These are phyloP conservation scores for Trissolcus brochymenae DNA, from an alignment of 2,888 invertebrate species.

Conservation along the genomic window DNA sequence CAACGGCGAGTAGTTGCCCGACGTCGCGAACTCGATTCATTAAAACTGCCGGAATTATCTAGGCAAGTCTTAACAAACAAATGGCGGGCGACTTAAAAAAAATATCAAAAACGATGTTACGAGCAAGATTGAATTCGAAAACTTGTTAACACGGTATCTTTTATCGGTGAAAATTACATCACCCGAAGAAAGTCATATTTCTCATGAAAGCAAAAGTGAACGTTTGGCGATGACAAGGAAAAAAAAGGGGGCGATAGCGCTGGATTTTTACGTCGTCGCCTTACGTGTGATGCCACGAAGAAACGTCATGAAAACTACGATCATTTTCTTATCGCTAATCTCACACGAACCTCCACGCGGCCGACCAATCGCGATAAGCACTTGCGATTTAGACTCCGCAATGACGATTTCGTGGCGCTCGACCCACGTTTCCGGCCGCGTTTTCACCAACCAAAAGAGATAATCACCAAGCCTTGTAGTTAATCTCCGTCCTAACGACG, in stretches of 20 bases:
- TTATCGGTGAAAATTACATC: slow-evolving; percentile 46
- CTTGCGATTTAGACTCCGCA: slow-evolving; percentile 52
- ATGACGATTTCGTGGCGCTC: slow-evolving; percentile 54
- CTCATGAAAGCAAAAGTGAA: slow-evolving; percentile 46
- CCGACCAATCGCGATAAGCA: slow-evolving; percentile 52
- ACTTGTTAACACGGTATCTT: slow-evolving; percentile 37
- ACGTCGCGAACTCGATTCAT: slow-evolving; percentile 20
- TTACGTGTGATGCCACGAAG: slow-evolving; percentile 39
- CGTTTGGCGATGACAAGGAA: slow-evolving; percentile 16
- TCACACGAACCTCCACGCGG: slow-evolving; percentile 55
- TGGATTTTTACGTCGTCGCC: slow-evolving; percentile 37
- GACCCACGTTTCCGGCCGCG: slow-evolving; percentile 54
- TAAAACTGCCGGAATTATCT: slow-evolving; percentile 25
- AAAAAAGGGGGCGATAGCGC: slow-evolving; percentile 23
- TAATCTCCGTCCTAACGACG: slow-evolving; percentile 66
- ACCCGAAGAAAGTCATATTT: slow-evolving; percentile 44
- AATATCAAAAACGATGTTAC: slow-evolving; percentile 35
- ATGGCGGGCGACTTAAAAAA: slow-evolving; percentile 8
- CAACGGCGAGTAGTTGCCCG: slow-evolving; percentile 7
- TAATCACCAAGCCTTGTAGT: slow-evolving; percentile 48
- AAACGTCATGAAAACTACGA: slow-evolving; percentile 53
- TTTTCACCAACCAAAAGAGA: slow-evolving; percentile 48
- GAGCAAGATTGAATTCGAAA: slow-evolving; percentile 27
- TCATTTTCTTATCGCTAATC: slow-evolving; percentile 51
- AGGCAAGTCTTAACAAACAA: slow-evolving; percentile 11